Conservation (phyloP, 2,888 invertebrate genomes). For the Oconnorella tubifera region DNA sequence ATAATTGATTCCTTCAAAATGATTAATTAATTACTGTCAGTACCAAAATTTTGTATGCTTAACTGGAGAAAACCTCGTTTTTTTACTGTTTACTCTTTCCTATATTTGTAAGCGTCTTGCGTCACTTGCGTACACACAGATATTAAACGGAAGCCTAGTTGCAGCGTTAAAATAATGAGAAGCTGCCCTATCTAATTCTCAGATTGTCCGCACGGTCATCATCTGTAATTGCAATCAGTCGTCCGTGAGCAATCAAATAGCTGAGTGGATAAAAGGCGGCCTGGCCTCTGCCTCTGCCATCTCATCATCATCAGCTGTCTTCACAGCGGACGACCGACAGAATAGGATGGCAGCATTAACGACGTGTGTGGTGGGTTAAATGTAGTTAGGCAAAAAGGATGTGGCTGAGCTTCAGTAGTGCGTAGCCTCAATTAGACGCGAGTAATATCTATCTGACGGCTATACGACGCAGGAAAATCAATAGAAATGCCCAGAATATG, state of each 20-base stretch:
- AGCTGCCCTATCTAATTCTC: conserved; percentile 7
- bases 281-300: neutral
- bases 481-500: conserved; percentile 9
- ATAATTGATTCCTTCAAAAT: too few relatives aligned
- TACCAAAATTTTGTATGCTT: too few relatives aligned
- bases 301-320: neutral
- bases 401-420: neutral
- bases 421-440: conserved; percentile 17
- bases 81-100: too few relatives aligned
- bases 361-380: conserved; percentile 2
- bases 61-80: too few relatives aligned
- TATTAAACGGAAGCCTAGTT: too few relatives aligned
- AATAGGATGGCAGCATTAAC: neutral
- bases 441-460: conserved; percentile 14
- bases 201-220: conserved; percentile 13
- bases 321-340: neutral
- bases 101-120: too few relatives aligned
- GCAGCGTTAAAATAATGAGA: neutral
- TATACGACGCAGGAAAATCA: conserved; percentile 4
- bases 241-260: conserved; percentile 20
- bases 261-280: conserved; percentile 9
- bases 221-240: conserved; percentile 19
- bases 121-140: too few relatives aligned
- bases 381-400: neutral
- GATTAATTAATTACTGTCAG: too few relatives aligned